Evolutionary conservation across 2,888 invertebrate species (phyloP).

Genomic region (Polydrusus tereticollis): DNA sequence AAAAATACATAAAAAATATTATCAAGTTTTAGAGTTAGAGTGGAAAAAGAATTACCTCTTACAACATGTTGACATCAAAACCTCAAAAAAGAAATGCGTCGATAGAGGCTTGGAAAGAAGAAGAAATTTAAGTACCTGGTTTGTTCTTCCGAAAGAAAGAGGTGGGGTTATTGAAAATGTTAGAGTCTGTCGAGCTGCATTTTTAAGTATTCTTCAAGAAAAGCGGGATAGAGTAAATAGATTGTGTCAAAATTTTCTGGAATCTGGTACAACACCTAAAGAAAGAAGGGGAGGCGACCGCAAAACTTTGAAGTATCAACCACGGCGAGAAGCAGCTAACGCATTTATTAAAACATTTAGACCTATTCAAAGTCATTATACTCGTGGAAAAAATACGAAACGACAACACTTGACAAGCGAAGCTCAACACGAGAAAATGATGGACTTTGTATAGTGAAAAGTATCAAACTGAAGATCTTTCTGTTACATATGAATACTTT

Average conservation of each 20-base stretch:
- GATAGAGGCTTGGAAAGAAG: neutral
- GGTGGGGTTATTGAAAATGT: too few species aligned
- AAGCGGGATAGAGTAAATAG: too few species aligned
- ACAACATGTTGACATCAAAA: conserved; percentile 6
- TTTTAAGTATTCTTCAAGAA: too few species aligned
- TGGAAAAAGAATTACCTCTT: conserved; percentile 10
- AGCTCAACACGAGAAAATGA: neutral
- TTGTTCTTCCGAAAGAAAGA: neutral
- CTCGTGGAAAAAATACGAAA: neutral
- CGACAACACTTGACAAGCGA: neutral
- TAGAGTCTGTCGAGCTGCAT: too few species aligned
- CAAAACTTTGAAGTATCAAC: neutral
- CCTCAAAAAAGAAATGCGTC: neutral
- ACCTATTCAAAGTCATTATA: too few species aligned
- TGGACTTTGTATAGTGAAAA: neutral
- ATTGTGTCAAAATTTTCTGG: neutral
- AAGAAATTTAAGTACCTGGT: neutral
- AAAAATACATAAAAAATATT: conserved; percentile 11
- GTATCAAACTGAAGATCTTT: conserved; percentile 1
- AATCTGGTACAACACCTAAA: neutral
- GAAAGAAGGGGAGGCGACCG: neutral
- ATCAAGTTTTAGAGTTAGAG: conserved; percentile 6
- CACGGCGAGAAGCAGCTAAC: too few species aligned
- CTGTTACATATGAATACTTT: neutral
- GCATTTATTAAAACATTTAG: neutral